Evolutionary conservation across 2,888 invertebrate genomes (phyloP).

Genomic region (Disparrhopalites patrizii): DNA sequence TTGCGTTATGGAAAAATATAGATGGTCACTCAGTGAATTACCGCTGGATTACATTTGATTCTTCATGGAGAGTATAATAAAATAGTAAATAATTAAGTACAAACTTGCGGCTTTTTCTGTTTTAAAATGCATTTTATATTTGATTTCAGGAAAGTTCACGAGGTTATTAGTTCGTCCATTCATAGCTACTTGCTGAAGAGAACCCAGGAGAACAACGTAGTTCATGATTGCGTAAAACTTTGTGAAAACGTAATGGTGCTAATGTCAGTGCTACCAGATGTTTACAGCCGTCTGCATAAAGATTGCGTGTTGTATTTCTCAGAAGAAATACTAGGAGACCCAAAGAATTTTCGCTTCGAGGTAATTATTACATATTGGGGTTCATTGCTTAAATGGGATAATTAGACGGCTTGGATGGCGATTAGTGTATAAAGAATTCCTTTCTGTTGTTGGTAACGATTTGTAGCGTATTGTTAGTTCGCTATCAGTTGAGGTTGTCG

Average conservation of each 20-base stretch:
- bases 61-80: no score
- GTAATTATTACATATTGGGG: neutral
- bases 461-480: no score
- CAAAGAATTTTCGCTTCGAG: neutral
- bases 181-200: neutral
- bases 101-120: no score
- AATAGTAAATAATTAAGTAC: no score
- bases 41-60: no score
- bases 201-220: neutral
- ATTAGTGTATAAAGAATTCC: neutral
- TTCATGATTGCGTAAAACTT: neutral
- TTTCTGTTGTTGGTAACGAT: no score
- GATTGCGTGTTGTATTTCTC: slow-evolving; percentile 6
- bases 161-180: neutral
- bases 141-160: neutral
- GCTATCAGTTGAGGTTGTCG: no score
- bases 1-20: no score
- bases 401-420: neutral
- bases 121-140: no score
- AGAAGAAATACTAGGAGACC: neutral
- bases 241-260: neutral
- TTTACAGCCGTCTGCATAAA: slow-evolving; percentile 1
- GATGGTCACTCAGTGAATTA: no score
- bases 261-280: neutral
- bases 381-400: no score